phyloP scores from a whole-genome alignment of 2,113 vertebrate genomes.

The Hemicordylus capensis region DNA sequence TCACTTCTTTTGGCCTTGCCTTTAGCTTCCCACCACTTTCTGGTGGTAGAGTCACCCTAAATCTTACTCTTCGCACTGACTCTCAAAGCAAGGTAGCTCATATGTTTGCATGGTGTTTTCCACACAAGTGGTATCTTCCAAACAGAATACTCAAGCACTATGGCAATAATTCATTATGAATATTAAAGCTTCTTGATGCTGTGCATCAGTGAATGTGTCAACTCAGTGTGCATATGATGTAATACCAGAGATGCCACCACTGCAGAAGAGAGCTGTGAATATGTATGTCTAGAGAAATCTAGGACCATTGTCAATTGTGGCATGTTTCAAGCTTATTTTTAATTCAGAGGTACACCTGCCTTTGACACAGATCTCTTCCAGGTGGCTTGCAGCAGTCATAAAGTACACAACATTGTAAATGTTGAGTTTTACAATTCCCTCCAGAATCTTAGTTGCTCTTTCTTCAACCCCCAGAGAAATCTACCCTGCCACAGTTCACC shows the following conservation, averaged over 20 bases:
- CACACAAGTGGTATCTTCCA: background rate
- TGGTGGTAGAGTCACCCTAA: background rate
- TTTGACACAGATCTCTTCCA: too few species aligned
- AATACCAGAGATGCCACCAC: background rate
- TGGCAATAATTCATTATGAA: background rate
- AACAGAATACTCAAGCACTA: background rate
- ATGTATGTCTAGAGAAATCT: background rate
- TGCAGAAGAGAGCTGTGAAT: background rate
- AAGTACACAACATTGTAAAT: too few species aligned
- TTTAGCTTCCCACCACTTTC: too few species aligned
- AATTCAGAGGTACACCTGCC: background rate
- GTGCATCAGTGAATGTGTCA: background rate
- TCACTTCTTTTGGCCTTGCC: too few species aligned
- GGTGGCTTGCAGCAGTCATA: too few species aligned
- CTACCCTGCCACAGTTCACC: background rate
- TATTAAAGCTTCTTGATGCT: background rate
- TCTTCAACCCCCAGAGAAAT: background rate
- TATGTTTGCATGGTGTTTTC: background rate
- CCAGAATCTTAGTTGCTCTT: background rate
- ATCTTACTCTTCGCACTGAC: background rate
- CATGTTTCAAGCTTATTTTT: background rate
- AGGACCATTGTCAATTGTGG: background rate
- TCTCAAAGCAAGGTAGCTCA: background rate
- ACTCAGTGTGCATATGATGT: background rate
- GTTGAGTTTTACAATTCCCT: background rate